phyloP scores from a whole-genome alignment of 2,113 vertebrate genomes.

The Nanorana parkeri region DNA sequence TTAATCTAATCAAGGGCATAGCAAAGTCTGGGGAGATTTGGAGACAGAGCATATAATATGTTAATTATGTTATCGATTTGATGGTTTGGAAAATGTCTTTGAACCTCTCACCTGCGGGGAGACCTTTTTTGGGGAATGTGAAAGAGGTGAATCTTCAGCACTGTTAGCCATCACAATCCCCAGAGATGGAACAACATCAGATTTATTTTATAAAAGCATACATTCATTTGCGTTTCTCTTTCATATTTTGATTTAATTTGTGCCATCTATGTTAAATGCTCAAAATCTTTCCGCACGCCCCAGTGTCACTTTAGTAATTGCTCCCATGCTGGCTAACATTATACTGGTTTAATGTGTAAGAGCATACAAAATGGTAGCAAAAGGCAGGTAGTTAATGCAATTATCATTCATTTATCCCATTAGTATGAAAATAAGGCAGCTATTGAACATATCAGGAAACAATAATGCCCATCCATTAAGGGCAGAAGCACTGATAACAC shows the following conservation, averaged over 20 bases:
- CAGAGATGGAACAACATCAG: background rate
- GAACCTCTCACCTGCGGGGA: slow-evolving; percentile 28
- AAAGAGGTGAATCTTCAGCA: background rate
- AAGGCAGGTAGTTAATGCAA: slow-evolving; percentile 39
- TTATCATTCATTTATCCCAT: slow-evolving; percentile 55
- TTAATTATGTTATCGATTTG: slow-evolving; percentile 80
- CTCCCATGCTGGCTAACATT: slow-evolving; percentile 16
- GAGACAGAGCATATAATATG: slow-evolving; percentile 73
- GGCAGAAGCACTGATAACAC: slow-evolving; percentile 6
- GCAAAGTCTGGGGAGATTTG: slow-evolving; percentile 79
- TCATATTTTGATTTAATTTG: background rate
- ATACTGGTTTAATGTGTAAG: slow-evolving; percentile 27
- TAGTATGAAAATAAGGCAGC: slow-evolving; percentile 59
- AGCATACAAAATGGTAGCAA: slow-evolving; percentile 20
- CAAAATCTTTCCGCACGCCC: background rate
- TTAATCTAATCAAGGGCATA: slow-evolving; percentile 74
- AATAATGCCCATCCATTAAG: slow-evolving; percentile 15
- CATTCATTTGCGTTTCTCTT: background rate
- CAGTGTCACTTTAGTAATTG: slow-evolving; percentile 13
- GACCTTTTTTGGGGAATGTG: slow-evolving; percentile 5
- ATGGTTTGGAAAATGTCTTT: slow-evolving; percentile 72
- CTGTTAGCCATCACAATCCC: background rate
- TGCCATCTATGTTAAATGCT: background rate
- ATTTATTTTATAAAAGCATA: background rate
- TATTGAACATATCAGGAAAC: background rate